Conservation (phyloP, 2,113 vertebrate genomes). For the Lepisosteus oculatus region DNA sequence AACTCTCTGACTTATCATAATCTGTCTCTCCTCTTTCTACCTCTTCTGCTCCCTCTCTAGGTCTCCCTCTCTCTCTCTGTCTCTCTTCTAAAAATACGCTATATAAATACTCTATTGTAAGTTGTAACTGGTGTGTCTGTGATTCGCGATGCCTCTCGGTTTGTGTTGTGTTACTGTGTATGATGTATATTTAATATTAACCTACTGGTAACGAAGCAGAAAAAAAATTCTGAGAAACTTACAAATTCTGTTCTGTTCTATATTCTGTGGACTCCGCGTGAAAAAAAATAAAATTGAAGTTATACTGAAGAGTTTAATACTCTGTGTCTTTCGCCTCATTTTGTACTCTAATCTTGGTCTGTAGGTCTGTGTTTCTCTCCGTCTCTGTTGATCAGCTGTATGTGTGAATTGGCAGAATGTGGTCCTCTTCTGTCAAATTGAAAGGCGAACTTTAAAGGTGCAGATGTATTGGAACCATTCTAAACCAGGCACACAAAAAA, state of each 20-base stretch:
- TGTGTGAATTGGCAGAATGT: too few relatives aligned
- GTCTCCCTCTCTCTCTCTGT: conserved; percentile 3
- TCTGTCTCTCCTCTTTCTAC: too few relatives aligned
- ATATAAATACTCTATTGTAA: conserved; percentile 61
- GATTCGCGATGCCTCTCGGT: conserved; percentile 63
- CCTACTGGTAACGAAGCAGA: conserved; percentile 48
- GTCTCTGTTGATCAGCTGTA: neutral
- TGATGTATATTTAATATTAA: conserved; percentile 70
- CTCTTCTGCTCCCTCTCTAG: neutral
- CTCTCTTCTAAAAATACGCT: conserved; percentile 68
- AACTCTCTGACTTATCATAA: too few relatives aligned
- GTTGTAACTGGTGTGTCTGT: conserved; percentile 72
- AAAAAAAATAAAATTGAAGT: conserved; percentile 69
- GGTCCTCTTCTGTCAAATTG: too few relatives aligned
- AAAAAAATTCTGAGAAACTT: conserved; percentile 50
- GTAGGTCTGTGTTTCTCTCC: neutral
- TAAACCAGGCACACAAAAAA: too few relatives aligned
- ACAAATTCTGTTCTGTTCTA: conserved; percentile 63
- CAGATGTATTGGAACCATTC: too few relatives aligned
- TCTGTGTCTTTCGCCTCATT: conserved; percentile 23
- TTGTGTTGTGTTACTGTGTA: conserved; percentile 73
- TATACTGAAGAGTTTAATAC: conserved; percentile 62
- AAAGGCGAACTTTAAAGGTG: too few relatives aligned
- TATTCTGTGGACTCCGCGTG: conserved; percentile 66
- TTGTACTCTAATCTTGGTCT: neutral